A percentile compares a stretch with the other conserved stretches of the same genome.
Evolutionary conservation across 2,888 invertebrate genomes (phyloP).

Genomic region (Cynaeus angustus): DNA sequence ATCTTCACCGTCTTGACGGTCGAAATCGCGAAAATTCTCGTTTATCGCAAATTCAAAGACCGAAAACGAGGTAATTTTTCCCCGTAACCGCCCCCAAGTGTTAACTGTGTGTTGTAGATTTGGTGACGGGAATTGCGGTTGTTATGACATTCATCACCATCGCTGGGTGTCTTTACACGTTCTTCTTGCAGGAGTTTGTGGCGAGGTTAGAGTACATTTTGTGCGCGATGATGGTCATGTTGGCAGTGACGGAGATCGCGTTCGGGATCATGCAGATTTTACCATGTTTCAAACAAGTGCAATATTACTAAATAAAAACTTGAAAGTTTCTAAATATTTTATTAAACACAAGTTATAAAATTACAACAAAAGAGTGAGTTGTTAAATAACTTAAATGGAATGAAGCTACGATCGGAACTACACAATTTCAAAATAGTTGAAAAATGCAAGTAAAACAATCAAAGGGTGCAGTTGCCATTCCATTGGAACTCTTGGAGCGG

Average conservation of each 20-base stretch:
- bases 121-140: constrained; percentile 60
- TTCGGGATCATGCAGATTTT: constrained; percentile 61
- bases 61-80: constrained; percentile 58
- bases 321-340: constrained; percentile 56
- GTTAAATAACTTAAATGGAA: constrained; percentile 56
- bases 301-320: constrained; percentile 54
- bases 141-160: constrained; percentile 60
- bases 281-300: constrained; percentile 60
- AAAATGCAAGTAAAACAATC: constrained; percentile 40
- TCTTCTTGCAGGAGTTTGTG: constrained; percentile 60
- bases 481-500: constrained; percentile 15
- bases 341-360: constrained; percentile 58
- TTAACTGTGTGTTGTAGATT: constrained; percentile 55
- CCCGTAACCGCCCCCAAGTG: background rate
- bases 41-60: constrained; percentile 61
- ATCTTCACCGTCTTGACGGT: constrained; percentile 57
- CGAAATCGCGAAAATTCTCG: constrained; percentile 61
- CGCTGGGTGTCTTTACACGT: constrained; percentile 58
- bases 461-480: constrained; percentile 30
- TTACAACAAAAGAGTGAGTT: constrained; percentile 51
- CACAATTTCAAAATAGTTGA: constrained; percentile 25
- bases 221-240: constrained; percentile 58
- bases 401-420: constrained; percentile 54
- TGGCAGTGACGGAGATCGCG: constrained; percentile 59
- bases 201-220: constrained; percentile 63